phyloP scores from a whole-genome alignment of 2,797 vertebrate species.

The Macropodus opercularis region DNA sequence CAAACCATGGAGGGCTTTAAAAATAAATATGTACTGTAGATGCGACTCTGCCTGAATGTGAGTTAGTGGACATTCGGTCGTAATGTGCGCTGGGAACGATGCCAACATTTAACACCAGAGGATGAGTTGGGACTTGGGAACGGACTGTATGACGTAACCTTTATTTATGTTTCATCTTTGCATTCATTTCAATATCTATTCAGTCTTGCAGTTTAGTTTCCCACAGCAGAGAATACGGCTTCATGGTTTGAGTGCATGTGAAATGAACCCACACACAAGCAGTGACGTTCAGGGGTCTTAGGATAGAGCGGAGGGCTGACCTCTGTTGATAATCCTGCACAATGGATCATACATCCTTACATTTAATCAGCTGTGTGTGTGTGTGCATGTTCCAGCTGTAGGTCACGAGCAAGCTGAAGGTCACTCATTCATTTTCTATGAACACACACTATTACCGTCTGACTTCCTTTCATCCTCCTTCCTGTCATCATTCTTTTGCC shows the following conservation, averaged over 20 bases:
- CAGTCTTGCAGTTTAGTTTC: no score
- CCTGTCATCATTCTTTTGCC: constrained; percentile 25
- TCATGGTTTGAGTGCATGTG: no score
- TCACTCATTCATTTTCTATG: constrained; percentile 65
- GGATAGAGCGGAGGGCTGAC: constrained; percentile 44
- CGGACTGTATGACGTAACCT: no score
- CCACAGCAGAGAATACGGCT: no score
- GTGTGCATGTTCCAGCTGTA: constrained; percentile 29
- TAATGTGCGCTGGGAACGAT: not conserved
- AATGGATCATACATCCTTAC: constrained; percentile 62
- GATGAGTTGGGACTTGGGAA: not conserved
- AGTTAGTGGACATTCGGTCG: not conserved
- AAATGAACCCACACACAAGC: not conserved
- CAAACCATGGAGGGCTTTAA: not conserved
- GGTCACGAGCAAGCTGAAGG: constrained; percentile 58
- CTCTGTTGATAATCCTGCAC: constrained; percentile 54
- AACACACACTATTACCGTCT: constrained; percentile 55
- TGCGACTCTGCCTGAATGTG: not conserved
- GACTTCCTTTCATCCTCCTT: constrained; percentile 14
- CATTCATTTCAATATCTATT: no score
- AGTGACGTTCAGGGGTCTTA: constrained; percentile 24
- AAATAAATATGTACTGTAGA: not conserved
- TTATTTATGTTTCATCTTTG: no score
- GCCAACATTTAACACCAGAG: not conserved
- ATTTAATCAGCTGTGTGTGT: constrained; percentile 59